phyloP scores from a whole-genome alignment of 2,888 invertebrate species.

The Colostygia pectinataria region DNA sequence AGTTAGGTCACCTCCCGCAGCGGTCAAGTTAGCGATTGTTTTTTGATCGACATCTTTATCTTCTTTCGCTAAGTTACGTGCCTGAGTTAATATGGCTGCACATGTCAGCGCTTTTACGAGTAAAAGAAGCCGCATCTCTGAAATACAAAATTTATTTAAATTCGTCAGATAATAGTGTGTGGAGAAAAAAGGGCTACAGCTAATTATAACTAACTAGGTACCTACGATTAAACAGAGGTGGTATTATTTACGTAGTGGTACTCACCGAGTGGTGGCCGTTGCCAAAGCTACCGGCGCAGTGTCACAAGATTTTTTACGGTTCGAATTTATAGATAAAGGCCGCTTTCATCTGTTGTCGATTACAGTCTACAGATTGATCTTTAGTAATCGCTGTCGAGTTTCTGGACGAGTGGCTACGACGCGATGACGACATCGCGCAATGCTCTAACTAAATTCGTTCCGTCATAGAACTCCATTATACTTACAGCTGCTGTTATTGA shows the following conservation, averaged over 20 bases:
- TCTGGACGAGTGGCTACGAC: conserved; percentile 74
- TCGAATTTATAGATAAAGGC: conserved; percentile 77
- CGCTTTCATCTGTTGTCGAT: conserved; percentile 73
- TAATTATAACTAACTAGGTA: too few relatives aligned
- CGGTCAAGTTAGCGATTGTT: conserved; percentile 35
- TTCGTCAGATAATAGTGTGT: not conserved
- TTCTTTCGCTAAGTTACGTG: conserved; percentile 62
- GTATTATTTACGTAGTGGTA: conserved; percentile 12
- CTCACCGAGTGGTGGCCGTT: conserved; percentile 42
- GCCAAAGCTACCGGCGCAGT: conserved; percentile 58
- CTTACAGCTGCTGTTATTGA: conserved; percentile 15
- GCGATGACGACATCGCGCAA: conserved; percentile 71
- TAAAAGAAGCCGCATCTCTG: conserved; percentile 65
- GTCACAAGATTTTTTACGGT: conserved; percentile 66
- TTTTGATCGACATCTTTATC: conserved; percentile 41
- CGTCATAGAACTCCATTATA: conserved; percentile 47
- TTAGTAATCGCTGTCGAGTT: conserved; percentile 77
- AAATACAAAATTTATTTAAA: conserved; percentile 26
- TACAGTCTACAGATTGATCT: conserved; percentile 77
- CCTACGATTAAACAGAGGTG: not conserved
- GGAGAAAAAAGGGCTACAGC: too few relatives aligned
- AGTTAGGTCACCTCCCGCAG: conserved; percentile 41
- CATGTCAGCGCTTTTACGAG: conserved; percentile 57
- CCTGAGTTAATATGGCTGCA: conserved; percentile 50
- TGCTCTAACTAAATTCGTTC: conserved; percentile 71